Conservation (phyloP, 2,113 vertebrate species). For the Gavia stellata region DNA sequence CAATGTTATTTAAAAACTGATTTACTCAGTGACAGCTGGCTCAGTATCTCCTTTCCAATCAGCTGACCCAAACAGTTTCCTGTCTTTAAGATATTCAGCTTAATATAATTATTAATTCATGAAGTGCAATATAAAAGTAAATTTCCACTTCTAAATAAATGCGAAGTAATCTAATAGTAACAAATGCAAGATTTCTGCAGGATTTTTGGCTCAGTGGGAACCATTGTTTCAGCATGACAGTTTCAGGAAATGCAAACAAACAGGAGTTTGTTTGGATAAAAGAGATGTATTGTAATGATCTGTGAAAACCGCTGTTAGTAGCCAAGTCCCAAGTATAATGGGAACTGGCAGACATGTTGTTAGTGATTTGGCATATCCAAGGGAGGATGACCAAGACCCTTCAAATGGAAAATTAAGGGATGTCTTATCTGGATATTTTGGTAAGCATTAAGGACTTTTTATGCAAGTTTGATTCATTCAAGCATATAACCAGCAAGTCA, state of each 20-base stretch:
- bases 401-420: neutral
- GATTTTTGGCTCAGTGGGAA: neutral
- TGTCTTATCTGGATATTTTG: neutral
- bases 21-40: neutral
- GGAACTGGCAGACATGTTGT: neutral
- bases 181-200: neutral
- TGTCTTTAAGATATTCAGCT: neutral
- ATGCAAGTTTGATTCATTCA: neutral
- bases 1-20: neutral
- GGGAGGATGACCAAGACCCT: neutral
- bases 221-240: neutral
- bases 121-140: neutral
- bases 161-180: neutral
- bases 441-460: neutral
- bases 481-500: neutral
- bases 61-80: neutral
- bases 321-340: neutral
- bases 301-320: neutral
- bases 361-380: neutral
- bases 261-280: neutral
- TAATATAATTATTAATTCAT: neutral
- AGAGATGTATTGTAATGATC: neutral
- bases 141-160: neutral
- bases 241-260: neutral
- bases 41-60: neutral